Percentiles rank a stretch among this genome's conserved stretches.
Evolutionary conservation across 2,888 invertebrate species (phyloP).

Genomic region (Dyspetes luteomarginatus): DNA sequence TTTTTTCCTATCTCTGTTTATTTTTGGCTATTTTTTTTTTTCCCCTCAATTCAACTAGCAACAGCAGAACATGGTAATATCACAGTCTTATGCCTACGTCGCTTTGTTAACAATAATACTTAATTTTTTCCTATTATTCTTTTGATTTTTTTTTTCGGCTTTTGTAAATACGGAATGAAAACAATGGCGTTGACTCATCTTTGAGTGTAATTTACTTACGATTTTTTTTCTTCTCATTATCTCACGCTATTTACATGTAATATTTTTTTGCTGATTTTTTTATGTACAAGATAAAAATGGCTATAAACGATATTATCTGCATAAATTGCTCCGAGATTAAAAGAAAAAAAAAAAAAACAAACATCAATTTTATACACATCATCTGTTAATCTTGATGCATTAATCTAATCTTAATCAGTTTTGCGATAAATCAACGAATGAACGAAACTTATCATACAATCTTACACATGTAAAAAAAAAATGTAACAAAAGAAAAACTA

Average conservation of each 20-base stretch:
- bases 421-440: constrained; percentile 22
- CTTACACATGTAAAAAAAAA: constrained; percentile 28
- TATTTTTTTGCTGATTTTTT: background rate
- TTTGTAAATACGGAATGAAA: constrained; percentile 39
- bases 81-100: constrained; percentile 65
- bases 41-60: constrained; percentile 17
- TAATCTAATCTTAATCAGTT: background rate
- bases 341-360: constrained; percentile 3
- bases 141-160: constrained; percentile 17
- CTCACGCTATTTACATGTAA: constrained; percentile 41
- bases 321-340: background rate
- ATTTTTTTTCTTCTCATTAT: constrained; percentile 19
- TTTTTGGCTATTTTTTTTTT: constrained; percentile 29
- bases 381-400: constrained; percentile 4
- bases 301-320: background rate
- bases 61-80: constrained; percentile 58
- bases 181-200: constrained; percentile 18
- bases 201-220: constrained; percentile 23
- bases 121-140: background rate
- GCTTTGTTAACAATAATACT: constrained; percentile 50
- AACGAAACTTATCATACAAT: constrained; percentile 28
- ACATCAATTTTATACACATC: constrained; percentile 2
- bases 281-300: constrained; percentile 33
- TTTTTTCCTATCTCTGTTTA: no score
- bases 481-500: background rate